These are phyloP conservation scores for Fistularia commersonii DNA, from an alignment of 2,797 vertebrate genomes.

Conservation along the genomic window DNA sequence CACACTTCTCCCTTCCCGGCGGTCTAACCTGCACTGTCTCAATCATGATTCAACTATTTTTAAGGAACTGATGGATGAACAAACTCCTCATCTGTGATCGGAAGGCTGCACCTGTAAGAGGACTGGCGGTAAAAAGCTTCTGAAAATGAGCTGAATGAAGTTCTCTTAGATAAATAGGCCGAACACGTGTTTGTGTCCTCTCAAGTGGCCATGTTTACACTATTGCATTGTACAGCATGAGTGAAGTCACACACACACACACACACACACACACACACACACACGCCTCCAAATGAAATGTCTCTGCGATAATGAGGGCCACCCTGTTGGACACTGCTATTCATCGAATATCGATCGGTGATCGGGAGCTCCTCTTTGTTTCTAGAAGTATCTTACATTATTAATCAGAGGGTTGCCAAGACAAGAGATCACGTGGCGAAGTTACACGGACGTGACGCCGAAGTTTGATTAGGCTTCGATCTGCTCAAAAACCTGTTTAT, in stretches of 20 bases:
- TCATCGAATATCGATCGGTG: slow-evolving; percentile 36
- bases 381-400: neutral
- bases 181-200: neutral
- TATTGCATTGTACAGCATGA: too few species aligned
- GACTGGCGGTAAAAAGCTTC: neutral
- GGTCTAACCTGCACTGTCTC: slow-evolving; percentile 6
- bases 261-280: too few species aligned
- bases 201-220: too few species aligned
- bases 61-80: neutral
- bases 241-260: too few species aligned
- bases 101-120: neutral
- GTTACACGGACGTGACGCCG: slow-evolving; percentile 2
- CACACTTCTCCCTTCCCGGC: neutral
- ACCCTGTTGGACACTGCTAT: slow-evolving; percentile 15
- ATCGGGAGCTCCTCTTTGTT: slow-evolving; percentile 19
- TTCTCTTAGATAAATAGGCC: neutral
- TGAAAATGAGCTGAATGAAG: too few species aligned
- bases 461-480: neutral
- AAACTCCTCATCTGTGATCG: neutral
- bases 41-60: slow-evolving; percentile 15
- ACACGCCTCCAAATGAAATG: neutral
- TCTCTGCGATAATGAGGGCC: slow-evolving; percentile 20
- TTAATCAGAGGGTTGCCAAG: neutral
- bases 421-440: neutral
- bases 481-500: too few species aligned